Base-by-base conservation (phyloP, 2,888 invertebrate species). In the Iselma pallidipennis region DNA sequence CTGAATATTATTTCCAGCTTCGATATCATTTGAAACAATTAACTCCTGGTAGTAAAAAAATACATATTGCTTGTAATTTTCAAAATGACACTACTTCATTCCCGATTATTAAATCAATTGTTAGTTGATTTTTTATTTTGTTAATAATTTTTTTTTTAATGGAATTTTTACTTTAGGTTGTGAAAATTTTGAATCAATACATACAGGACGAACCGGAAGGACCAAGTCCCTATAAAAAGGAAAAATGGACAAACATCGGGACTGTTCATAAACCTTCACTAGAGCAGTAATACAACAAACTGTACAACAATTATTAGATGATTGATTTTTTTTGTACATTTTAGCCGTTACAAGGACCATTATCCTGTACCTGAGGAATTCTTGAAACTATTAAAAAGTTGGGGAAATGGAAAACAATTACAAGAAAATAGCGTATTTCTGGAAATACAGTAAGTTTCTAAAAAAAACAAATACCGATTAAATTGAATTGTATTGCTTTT, bases 1-100 rank as follows among this genome's bases (percentile, higher is more conserved):
- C 62, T 4, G 12, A 19, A 5, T 74, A 83, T 71, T 67, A 73
- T 10, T 63, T 72, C 10, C 60, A 63, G 31, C 70, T 76, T 2
- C 61, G 42, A 50, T 79, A 83, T 10, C 63, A 57, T 29, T 80
- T 78, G 37, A 53, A 56, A 4, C 69, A 76, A 4, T 51, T 66
- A 10, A 78, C 80, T 16, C 78, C 83, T 53, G 83, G 83, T 2
- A 81, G 80, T 55, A 83, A 78, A 66, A 83, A 82, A 73, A 83
- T 84, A 78, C 83, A 84, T 1, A 75, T 85, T 4, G 78, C 82
- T 72, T 83, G 84, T 61, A 81, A 81, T 29, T 82, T 85, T 66
- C 73, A 79, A 66, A 78, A 19, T 42, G 65, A 26, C 71, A 71
- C 53, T 66, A 73, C 77, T 53, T 73, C 75, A 29, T 74, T 83